Base-by-base conservation (phyloP, 2,797 vertebrate genomes). In the Allobates femoralis region DNA sequence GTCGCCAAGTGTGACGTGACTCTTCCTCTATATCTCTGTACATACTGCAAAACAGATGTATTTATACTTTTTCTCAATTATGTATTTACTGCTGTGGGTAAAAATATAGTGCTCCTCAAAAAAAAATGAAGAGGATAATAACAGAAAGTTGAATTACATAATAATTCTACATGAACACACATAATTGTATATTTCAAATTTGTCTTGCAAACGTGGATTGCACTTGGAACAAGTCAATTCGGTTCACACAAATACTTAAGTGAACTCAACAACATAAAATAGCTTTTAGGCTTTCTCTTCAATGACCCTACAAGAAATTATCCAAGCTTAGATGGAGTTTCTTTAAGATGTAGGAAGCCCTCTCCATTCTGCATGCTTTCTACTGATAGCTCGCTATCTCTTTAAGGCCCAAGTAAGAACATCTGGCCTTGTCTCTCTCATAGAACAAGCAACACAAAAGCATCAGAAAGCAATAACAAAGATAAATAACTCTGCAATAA, bases 401-500 rank as follows among this genome's bases (percentile, higher is more conserved):
- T 51, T 90, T 90, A 90, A 90, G 90, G 80, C 58, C 50, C 89
- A 90, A 88, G 89, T 89, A 87, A 91, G 84, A 89, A 88, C 79
- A 83, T 87, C 60, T 89, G 79, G 55, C 83, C 88, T 84, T 88
- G 55, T 89, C 90, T 89, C 8, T 83, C 50, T 82, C 76, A 73
- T 15, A 0, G 15, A 91, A 89, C 86, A 89, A 86, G 86, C 89
- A 89, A 84, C 92, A 91, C 91, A 91, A 90, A 93, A 92, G 91
- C 88, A 89, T 85, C 90, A 77, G 62, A 83, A 91, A 92, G 91
- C 89, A 91, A 93, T 92, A 92, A 95, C 92, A 93, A 92, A 95
- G 95, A 95, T 95, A 95, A 97, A 96, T 95, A 95, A 95, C 94
- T 95, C 92, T 86, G 92, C 95, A 95, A 95, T 95, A 96, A 94